A percentile compares a stretch with the other conserved stretches of the same genome.
Conservation (phyloP, 2,797 vertebrate genomes). For the Rhyacichthys aspro region DNA sequence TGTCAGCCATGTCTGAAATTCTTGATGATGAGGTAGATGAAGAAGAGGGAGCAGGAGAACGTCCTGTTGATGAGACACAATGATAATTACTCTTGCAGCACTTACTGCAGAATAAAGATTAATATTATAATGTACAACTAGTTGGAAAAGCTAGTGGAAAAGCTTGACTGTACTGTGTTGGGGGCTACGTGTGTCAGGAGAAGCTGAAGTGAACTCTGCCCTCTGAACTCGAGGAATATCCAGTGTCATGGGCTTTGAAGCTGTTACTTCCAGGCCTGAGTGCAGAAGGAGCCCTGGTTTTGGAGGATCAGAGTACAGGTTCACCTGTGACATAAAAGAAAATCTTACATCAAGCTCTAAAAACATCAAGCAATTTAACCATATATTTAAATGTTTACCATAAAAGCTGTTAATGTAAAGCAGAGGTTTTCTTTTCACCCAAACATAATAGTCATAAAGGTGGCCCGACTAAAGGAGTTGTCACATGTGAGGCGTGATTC, state of each 20-base stretch:
- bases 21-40: slow-evolving; percentile 41
- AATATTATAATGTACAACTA: not conserved
- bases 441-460: too few species aligned
- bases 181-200: slow-evolving; percentile 10
- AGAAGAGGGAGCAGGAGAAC: slow-evolving; percentile 17
- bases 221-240: slow-evolving; percentile 81
- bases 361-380: not conserved
- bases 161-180: slow-evolving; percentile 50
- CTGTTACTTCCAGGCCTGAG: slow-evolving; percentile 52
- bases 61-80: slow-evolving; percentile 39
- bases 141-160: too few species aligned
- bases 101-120: not conserved
- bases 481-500: too few species aligned
- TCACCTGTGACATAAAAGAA: slow-evolving; percentile 78
- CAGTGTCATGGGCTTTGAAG: slow-evolving; percentile 80
- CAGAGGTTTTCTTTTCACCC: too few species aligned
- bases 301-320: slow-evolving; percentile 82
- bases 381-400: too few species aligned
- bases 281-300: slow-evolving; percentile 71
- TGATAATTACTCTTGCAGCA: not conserved
- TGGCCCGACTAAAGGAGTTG: too few species aligned
- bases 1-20: slow-evolving; percentile 40
- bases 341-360: not conserved
- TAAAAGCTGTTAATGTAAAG: too few species aligned
- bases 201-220: slow-evolving; percentile 51